These are phyloP conservation scores for Cantharis lateralis DNA, from an alignment of 2,888 invertebrate species.

Conservation along the genomic window DNA sequence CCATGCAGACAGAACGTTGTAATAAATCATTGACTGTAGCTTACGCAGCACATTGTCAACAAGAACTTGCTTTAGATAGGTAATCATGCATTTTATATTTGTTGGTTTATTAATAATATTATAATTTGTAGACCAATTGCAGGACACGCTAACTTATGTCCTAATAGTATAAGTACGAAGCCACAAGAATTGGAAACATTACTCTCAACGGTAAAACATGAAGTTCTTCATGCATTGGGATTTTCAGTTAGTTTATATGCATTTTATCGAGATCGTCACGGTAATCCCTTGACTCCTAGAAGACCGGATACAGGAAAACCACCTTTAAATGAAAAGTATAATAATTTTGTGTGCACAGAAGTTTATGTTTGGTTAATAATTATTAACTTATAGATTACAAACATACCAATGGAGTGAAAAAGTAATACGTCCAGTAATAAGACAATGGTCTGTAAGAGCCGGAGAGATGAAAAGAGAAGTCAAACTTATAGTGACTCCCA, in stretches of 20 bases:
- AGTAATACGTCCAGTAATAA: conserved; percentile 77
- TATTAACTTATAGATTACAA: conserved; percentile 66
- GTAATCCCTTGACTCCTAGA: conserved; percentile 82
- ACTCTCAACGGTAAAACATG: conserved; percentile 96
- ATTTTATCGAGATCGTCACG: conserved; percentile 90
- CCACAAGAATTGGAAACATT: conserved; percentile 89
- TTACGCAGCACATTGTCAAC: conserved; percentile 98
- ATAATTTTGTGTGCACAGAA: conserved; percentile 29
- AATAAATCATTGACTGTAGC: conserved; percentile 90
- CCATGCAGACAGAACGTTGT: conserved; percentile 88
- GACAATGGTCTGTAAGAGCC: conserved; percentile 53
- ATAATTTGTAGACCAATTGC: conserved; percentile 86
- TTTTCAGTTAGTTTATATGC: conserved; percentile 97
- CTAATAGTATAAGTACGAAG: conserved; percentile 89
- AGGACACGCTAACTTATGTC: conserved; percentile 98
- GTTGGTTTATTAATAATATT: not conserved
- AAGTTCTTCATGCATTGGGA: conserved; percentile 96
- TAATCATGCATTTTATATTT: conserved; percentile 57
- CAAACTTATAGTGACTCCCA: conserved; percentile 72
- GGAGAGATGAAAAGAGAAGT: conserved; percentile 52
- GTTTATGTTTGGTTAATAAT: not conserved
- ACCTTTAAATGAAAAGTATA: conserved; percentile 82
- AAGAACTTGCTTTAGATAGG: conserved; percentile 86
- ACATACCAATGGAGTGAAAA: conserved; percentile 93
- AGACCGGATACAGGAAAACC: conserved; percentile 87